A percentile compares a stretch with the other conserved stretches of the same genome.
phyloP scores from a whole-genome alignment of 2,113 vertebrate genomes.

The Sinocyclocheilus anophthalmus region DNA sequence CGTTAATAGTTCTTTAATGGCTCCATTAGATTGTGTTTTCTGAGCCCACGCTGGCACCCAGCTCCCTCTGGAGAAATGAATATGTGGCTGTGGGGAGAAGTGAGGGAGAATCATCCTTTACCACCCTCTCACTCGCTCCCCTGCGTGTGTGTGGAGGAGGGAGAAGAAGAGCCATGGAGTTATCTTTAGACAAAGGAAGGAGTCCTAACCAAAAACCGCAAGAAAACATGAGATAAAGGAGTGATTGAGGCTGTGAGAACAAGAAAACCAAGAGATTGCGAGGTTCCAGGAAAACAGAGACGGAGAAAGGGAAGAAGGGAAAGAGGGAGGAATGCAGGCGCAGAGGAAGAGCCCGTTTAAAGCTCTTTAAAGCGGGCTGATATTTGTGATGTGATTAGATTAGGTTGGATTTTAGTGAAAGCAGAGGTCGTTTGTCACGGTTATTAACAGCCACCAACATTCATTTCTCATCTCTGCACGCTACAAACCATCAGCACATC shows the following conservation, averaged over 20 bases:
- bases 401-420: slow-evolving; percentile 41
- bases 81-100: slow-evolving; percentile 39
- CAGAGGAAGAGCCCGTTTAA: slow-evolving; percentile 23
- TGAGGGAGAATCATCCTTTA: slow-evolving; percentile 22
- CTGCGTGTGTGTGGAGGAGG: slow-evolving; percentile 6
- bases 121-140: not conserved
- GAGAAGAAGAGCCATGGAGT: slow-evolving; percentile 14
- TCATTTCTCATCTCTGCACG: slow-evolving; percentile 23
- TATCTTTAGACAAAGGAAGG: slow-evolving; percentile 29
- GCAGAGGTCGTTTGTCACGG: slow-evolving; percentile 49
- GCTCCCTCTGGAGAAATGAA: slow-evolving; percentile 51
- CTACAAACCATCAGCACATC: slow-evolving; percentile 32
- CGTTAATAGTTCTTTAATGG: slow-evolving; percentile 60
- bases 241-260: not conserved
- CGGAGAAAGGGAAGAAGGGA: not conserved
- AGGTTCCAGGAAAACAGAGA: not conserved
- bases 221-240: slow-evolving; percentile 1
- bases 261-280: slow-evolving; percentile 2
- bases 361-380: slow-evolving; percentile 11
- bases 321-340: slow-evolving; percentile 19
- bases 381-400: slow-evolving; percentile 51
- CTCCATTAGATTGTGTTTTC: slow-evolving; percentile 57
- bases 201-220: not conserved
- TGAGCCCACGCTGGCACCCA: slow-evolving; percentile 52
- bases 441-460: slow-evolving; percentile 51